Conservation (phyloP, 2,888 invertebrate genomes). For the Zelleria hepariella region DNA sequence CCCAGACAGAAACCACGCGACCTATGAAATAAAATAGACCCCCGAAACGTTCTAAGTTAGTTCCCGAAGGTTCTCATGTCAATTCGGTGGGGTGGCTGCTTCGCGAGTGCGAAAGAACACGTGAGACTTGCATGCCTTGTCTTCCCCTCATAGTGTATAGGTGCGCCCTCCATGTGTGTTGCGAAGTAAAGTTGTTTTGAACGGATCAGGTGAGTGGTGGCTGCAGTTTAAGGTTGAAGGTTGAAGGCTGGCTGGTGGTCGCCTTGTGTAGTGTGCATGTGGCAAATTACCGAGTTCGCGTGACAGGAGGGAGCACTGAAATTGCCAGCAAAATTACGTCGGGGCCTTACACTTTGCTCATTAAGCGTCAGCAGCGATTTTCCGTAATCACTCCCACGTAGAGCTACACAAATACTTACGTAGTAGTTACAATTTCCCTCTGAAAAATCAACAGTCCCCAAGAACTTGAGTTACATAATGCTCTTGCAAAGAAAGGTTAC, state of each 20-base stretch:
- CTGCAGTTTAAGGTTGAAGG: slow-evolving; percentile 42
- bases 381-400: slow-evolving; percentile 3
- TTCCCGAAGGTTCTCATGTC: slow-evolving; percentile 34
- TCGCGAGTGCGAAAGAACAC: slow-evolving; percentile 27
- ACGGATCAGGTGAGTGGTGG: slow-evolving; percentile 58
- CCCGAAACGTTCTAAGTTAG: slow-evolving; percentile 22
- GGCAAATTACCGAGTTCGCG: slow-evolving; percentile 38
- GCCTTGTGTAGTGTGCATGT: slow-evolving; percentile 14
- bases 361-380: slow-evolving; percentile 5
- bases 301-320: slow-evolving; percentile 27
- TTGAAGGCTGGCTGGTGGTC: slow-evolving; percentile 15
- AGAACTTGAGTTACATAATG: slow-evolving; percentile 2
- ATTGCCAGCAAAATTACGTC: slow-evolving; percentile 13
- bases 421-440: background rate
- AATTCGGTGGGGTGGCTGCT: slow-evolving; percentile 35
- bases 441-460: background rate
- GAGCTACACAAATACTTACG: background rate
- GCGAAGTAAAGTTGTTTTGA: slow-evolving; percentile 51
- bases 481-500: slow-evolving; percentile 2
- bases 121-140: slow-evolving; percentile 36
- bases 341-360: slow-evolving; percentile 2
- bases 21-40: slow-evolving; percentile 53
- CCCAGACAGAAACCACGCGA: slow-evolving; percentile 23
- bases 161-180: slow-evolving; percentile 34
- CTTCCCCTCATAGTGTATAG: slow-evolving; percentile 39